phyloP scores from a whole-genome alignment of 2,113 vertebrate species.

The Cyanocitta stelleri region DNA sequence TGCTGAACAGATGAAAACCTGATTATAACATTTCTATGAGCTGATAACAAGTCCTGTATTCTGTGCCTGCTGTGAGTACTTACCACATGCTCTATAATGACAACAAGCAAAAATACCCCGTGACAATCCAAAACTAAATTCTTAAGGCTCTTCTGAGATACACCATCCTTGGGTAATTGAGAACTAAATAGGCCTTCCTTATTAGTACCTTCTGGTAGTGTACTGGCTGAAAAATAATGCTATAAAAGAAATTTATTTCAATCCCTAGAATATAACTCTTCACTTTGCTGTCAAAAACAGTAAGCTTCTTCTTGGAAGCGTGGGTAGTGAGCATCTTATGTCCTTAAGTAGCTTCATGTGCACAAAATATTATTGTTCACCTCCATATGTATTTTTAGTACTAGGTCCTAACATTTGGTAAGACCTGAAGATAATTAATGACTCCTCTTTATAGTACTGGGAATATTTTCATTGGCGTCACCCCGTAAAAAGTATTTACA shows the following conservation, averaged over 20 bases:
- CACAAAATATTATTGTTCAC: neutral
- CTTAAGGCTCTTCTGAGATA: neutral
- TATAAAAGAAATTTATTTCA: neutral
- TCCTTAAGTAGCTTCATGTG: neutral
- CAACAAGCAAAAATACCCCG: neutral
- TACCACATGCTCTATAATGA: neutral
- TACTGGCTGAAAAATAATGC: neutral
- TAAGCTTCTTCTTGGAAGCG: neutral
- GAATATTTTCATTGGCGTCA: neutral
- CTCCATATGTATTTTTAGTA: neutral
- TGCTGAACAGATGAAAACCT: neutral
- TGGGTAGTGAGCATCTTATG: neutral
- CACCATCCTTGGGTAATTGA: neutral
- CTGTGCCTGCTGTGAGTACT: neutral
- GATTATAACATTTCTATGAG: neutral
- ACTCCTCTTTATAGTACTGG: neutral
- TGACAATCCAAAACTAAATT: neutral
- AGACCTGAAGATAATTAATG: slow-evolving; percentile 3
- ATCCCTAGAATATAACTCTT: neutral
- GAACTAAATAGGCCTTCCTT: neutral
- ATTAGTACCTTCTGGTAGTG: neutral
- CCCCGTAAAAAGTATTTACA: neutral
- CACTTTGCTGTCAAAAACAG: neutral
- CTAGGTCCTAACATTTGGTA: neutral
- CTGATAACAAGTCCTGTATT: neutral